A percentile compares a stretch with the other conserved stretches of the same genome.
These are phyloP conservation scores for Lutraria rhynchaena DNA, from an alignment of 1,140 invertebrate genomes.

Conservation along the genomic window DNA sequence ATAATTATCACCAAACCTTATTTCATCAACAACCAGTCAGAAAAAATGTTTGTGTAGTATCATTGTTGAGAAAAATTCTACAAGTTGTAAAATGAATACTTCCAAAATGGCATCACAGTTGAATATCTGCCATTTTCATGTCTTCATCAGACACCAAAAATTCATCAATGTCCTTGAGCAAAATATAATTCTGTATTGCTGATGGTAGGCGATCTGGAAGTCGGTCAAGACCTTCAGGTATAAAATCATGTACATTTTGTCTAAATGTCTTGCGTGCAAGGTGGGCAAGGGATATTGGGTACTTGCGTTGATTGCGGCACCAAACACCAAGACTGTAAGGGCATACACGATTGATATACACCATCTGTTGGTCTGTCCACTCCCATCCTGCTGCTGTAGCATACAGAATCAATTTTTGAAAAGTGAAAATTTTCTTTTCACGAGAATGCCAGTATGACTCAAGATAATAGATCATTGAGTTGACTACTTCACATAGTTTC, in stretches of 20 bases:
- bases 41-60: too few relatives aligned
- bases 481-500: slow-evolving; percentile 57
- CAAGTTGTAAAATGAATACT: not conserved
- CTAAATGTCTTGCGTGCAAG: slow-evolving; percentile 60
- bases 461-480: slow-evolving; percentile 66
- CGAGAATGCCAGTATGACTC: slow-evolving; percentile 69
- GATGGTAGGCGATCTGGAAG: slow-evolving; percentile 54
- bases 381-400: slow-evolving; percentile 66
- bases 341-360: slow-evolving; percentile 58
- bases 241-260: slow-evolving; percentile 12
- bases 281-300: slow-evolving; percentile 60
- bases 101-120: slow-evolving; percentile 22
- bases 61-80: too few relatives aligned
- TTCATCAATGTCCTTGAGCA: slow-evolving; percentile 64
- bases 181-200: slow-evolving; percentile 61
- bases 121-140: slow-evolving; percentile 36
- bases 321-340: slow-evolving; percentile 56
- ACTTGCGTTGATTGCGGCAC: slow-evolving; percentile 56
- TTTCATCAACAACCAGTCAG: too few relatives aligned
- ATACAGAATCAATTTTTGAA: slow-evolving; percentile 65
- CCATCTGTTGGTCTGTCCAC: slow-evolving; percentile 60
- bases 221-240: slow-evolving; percentile 36
- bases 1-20: too few relatives aligned
- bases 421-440: slow-evolving; percentile 43
- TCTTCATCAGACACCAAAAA: slow-evolving; percentile 45